Base-by-base conservation (phyloP, 1,140 invertebrate species). In the Drosophila kanapiae region DNA sequence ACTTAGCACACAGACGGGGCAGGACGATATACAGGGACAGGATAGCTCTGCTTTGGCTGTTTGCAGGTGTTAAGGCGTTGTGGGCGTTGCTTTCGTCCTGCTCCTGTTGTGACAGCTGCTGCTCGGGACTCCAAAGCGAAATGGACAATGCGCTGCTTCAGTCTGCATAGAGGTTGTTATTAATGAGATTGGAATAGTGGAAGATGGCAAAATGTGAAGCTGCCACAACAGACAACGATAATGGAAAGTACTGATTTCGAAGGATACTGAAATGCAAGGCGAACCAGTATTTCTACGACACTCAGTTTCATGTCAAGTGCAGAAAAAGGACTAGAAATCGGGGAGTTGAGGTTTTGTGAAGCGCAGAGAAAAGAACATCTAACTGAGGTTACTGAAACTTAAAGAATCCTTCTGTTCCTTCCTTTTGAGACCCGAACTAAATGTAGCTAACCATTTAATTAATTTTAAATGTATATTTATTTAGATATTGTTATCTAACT, bases 31-130 rank as follows among this genome's bases (percentile, higher is more conserved):
- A n/a, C n/a, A n/a, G n/a, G 42, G 37, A 33, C 13, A 13, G 43
- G 62, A 60, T 45, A 53, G 54, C 54, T 69, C 64, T 31, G 31
- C 31, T 31, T 6, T 31, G 4, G 33, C 35, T 56, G 53, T 38
- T 33, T 37, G 49, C 84, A 87, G 83, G 83, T 87, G 83, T 75
- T 78, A 61, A 47, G 78, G 68, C 68, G 69, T 65, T 60, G 54
- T 78, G 59, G 64, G 51, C 18, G 63, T 49, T 42, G 37, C 16
- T 18, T 11, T 45, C 16, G 35, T 47, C 43, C 45, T 47, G 18
- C 18, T 53, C 42, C 56, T 51, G 37, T 16, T 63, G 61, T 74
- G 83, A 86, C 83, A 82, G 76, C 79, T 82, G 75, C 72, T 78
- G 83, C 64, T 78, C 54, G 58, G 68, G 58, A 53, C 59, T 56